phyloP scores from a whole-genome alignment of 2,113 vertebrate species.

The Gymnarchus niloticus region DNA sequence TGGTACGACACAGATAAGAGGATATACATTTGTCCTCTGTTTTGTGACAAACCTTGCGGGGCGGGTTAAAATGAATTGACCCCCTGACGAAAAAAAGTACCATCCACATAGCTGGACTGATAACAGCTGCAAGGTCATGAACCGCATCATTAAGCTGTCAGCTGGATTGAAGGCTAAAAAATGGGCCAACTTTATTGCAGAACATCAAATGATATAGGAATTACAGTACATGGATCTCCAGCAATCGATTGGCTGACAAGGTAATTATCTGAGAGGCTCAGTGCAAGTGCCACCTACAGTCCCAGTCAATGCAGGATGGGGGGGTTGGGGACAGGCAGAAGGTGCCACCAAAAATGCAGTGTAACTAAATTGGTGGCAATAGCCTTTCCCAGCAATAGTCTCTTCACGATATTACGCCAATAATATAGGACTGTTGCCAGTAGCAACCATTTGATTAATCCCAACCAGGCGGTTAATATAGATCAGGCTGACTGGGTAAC shows the following conservation, averaged over 20 bases:
- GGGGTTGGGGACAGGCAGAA: slow-evolving; percentile 15
- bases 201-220: slow-evolving; percentile 60
- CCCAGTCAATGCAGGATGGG: slow-evolving; percentile 44
- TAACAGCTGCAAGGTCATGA: slow-evolving; percentile 42
- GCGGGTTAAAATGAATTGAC: background rate
- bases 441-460: background rate
- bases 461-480: background rate
- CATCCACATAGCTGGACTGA: background rate
- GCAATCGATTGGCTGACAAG: slow-evolving; percentile 64
- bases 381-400: background rate
- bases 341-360: background rate
- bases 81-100: background rate
- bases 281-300: slow-evolving; percentile 52
- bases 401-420: background rate
- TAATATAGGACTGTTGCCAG: background rate
- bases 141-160: slow-evolving; percentile 65
- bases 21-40: background rate
- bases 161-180: slow-evolving; percentile 56
- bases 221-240: slow-evolving; percentile 69
- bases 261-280: slow-evolving; percentile 64
- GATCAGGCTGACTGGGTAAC: background rate
- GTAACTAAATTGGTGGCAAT: background rate
- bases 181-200: slow-evolving; percentile 63
- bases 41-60: background rate
- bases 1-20: background rate